Evolutionary conservation across 1,140 invertebrate species (phyloP).

Genomic region (Magallana angulata): DNA sequence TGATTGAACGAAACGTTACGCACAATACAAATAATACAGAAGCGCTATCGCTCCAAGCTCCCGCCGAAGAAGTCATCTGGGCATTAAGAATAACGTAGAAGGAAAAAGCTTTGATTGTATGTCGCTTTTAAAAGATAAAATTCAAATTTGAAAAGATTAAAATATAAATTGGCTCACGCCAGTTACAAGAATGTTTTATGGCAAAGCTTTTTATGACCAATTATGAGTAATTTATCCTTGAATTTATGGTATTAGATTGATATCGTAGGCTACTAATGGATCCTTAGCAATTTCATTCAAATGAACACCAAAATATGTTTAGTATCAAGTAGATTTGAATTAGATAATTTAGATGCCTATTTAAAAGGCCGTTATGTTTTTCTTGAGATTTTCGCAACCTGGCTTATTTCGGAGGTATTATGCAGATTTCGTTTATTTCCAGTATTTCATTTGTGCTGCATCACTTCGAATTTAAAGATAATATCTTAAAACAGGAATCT

Average conservation of each 20-base stretch:
- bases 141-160: conserved; percentile 7
- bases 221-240: conserved; percentile 32
- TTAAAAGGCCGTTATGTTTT: conserved; percentile 28
- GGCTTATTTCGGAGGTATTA: neutral
- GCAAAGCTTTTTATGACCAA: conserved; percentile 28
- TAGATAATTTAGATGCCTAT: neutral
- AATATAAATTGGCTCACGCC: conserved; percentile 20
- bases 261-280: conserved; percentile 18
- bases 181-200: conserved; percentile 15
- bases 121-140: neutral
- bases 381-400: neutral
- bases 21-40: neutral
- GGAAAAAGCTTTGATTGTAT: neutral
- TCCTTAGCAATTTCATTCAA: neutral
- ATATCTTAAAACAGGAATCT: neutral
- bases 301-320: conserved; percentile 20
- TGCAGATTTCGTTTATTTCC: neutral
- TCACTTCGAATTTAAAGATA: conserved; percentile 21
- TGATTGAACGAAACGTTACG: neutral
- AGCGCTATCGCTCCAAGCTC: neutral
- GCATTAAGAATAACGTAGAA: neutral
- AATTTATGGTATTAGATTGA: conserved; percentile 27
- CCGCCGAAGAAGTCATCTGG: neutral
- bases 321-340: conserved; percentile 17
- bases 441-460: conserved; percentile 12